These are phyloP conservation scores for Clinocottus analis DNA, from an alignment of 2,113 vertebrate species.

Conservation along the genomic window DNA sequence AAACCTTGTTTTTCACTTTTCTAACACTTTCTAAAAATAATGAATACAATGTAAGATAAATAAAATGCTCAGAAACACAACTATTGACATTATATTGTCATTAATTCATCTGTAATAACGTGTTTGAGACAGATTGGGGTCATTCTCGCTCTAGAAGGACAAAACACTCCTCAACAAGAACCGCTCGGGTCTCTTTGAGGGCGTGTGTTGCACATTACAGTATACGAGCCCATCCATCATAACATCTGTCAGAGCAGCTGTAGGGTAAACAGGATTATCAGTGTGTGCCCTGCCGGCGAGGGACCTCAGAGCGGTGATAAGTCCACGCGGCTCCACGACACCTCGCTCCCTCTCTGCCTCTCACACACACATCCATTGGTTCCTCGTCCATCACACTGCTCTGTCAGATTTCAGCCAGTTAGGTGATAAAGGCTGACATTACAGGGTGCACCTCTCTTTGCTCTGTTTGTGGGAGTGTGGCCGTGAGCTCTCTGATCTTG, in stretches of 20 bases:
- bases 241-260: slow-evolving; percentile 44
- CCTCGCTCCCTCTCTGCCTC: not conserved
- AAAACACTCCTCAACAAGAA: not conserved
- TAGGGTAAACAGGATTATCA: slow-evolving; percentile 53
- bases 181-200: not conserved
- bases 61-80: not conserved
- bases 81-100: not conserved
- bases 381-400: slow-evolving; percentile 60
- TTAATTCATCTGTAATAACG: not conserved
- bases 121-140: not conserved
- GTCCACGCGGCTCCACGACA: not conserved
- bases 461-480: slow-evolving; percentile 32
- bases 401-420: slow-evolving; percentile 57
- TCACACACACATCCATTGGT: slow-evolving; percentile 30
- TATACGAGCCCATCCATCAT: slow-evolving; percentile 31
- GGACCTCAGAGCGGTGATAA: slow-evolving; percentile 32
- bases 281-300: slow-evolving; percentile 9
- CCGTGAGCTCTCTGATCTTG: slow-evolving; percentile 45
- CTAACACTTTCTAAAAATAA: too few relatives aligned
- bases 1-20: not conserved
- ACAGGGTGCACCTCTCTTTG: slow-evolving; percentile 55
- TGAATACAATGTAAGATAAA: too few relatives aligned
- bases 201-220: slow-evolving; percentile 10
- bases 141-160: too few relatives aligned
- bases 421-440: slow-evolving; percentile 52